These are phyloP conservation scores for Idaea aversata DNA, from an alignment of 2,888 invertebrate genomes.

Conservation along the genomic window DNA sequence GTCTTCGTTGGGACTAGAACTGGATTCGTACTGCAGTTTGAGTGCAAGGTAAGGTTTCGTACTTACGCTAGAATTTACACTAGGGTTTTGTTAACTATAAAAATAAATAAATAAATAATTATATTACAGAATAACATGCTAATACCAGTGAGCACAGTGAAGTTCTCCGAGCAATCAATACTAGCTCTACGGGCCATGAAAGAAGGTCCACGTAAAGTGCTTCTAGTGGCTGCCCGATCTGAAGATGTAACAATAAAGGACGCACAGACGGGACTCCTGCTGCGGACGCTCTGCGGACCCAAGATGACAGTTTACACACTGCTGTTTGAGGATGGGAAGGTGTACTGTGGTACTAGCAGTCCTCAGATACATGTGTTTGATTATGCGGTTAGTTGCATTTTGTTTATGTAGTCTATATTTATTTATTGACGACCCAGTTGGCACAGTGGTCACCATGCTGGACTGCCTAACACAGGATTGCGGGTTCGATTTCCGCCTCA, in stretches of 20 bases:
- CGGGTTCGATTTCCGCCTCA: no score
- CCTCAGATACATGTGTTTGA: slow-evolving; percentile 87
- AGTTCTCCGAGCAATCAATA: slow-evolving; percentile 83
- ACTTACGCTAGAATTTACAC: no score
- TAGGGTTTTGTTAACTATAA: no score
- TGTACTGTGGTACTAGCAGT: slow-evolving; percentile 89
- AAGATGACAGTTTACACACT: slow-evolving; percentile 85
- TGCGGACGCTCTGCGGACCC: slow-evolving; percentile 82
- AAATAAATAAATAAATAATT: not conserved
- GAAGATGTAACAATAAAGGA: slow-evolving; percentile 86
- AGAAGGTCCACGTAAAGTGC: slow-evolving; percentile 85
- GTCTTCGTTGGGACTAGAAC: slow-evolving; percentile 87
- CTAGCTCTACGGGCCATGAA: slow-evolving; percentile 85
- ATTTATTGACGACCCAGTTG: no score
- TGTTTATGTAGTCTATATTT: slow-evolving; percentile 3
- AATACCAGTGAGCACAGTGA: slow-evolving; percentile 75
- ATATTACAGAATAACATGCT: slow-evolving; percentile 77
- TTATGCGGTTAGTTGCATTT: slow-evolving; percentile 82
- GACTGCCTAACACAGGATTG: no score
- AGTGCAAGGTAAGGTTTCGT: slow-evolving; percentile 79
- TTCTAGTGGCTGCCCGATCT: slow-evolving; percentile 85
- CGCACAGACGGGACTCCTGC: slow-evolving; percentile 84
- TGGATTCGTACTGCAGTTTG: slow-evolving; percentile 85
- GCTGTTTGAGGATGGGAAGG: slow-evolving; percentile 82
- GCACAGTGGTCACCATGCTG: no score